Evolutionary conservation across 2,113 vertebrate species (phyloP), one percentile per base, ranked within the genome.

Genomic region (Chunga burmeisteri): DNA sequence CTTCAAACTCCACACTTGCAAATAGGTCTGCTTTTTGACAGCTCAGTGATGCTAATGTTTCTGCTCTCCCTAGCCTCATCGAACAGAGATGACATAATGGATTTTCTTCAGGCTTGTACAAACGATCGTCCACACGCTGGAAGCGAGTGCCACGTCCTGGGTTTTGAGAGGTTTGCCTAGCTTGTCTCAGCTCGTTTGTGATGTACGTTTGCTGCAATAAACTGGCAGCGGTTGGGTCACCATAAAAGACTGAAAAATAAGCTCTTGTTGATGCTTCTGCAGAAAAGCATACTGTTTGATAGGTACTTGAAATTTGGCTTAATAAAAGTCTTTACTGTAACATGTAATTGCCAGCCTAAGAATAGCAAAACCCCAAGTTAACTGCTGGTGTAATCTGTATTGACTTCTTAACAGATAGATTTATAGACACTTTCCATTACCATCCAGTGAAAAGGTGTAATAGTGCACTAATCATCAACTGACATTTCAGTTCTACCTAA

Each of bases 401-500:
- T 81, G 50, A 56, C 15, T 79, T 62, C 23, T 52, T 80, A 84
- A 63, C 70, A 85, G 23, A 61, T 67, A 83, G 82, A 86, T 95
- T 90, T 23, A 79, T 77, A 91, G 92, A 42, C 61, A 49, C 50
- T 62, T 93, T 91, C 87, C 29, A 47, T 74, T 97, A 88, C 67
- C 14, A 12, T n/a, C 44, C 91, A 74, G 79, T 74, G 27, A 94
- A 95, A 91, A 96, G 59, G 46, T 74, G 72, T 77, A 95, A 92
- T 11, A 89, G 50, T 42, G 55, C 50, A 68, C 55, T 79, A 94
- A 61, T 96, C 91, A 97, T 79, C 70, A 86, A 9, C 91, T 96
- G 94, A 71, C 93, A 92, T 81, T 97, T 87, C 73, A 84, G 61
- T 90, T 97, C 71, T 86, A 90, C 70, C 63, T 88, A 67, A 94